phyloP scores from a whole-genome alignment of 2,888 invertebrate genomes.

The Epistrophe eligans region DNA sequence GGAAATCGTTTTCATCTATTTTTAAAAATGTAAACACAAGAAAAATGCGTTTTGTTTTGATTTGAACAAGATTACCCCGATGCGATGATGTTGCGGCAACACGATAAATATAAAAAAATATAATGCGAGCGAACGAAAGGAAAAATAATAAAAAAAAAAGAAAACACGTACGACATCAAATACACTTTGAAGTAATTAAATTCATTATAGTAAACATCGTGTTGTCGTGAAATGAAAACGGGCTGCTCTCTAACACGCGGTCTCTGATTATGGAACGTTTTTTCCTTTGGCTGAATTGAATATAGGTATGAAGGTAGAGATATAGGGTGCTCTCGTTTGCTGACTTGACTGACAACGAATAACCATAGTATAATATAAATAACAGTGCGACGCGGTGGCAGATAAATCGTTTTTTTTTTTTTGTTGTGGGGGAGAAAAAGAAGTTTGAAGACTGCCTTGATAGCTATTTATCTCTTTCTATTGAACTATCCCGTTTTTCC shows the following conservation, averaged over 20 bases:
- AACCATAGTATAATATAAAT: slow-evolving; percentile 63
- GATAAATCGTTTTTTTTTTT: slow-evolving; percentile 30
- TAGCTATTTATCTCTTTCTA: slow-evolving; percentile 34
- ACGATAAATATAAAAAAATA: slow-evolving; percentile 68
- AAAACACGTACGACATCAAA: slow-evolving; percentile 74
- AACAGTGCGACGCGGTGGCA: slow-evolving; percentile 55
- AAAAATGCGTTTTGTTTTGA: slow-evolving; percentile 75
- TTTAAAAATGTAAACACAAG: slow-evolving; percentile 70
- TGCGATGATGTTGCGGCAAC: slow-evolving; percentile 66
- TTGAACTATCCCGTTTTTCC: not conserved
- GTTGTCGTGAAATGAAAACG: slow-evolving; percentile 64
- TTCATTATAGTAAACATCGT: slow-evolving; percentile 76
- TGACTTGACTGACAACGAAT: slow-evolving; percentile 72
- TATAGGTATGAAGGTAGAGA: slow-evolving; percentile 42
- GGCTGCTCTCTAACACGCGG: slow-evolving; percentile 74
- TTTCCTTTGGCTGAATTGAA: slow-evolving; percentile 71
- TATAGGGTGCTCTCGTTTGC: slow-evolving; percentile 69
- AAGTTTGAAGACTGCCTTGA: slow-evolving; percentile 55
- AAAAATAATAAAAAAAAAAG: slow-evolving; percentile 45
- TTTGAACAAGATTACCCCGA: slow-evolving; percentile 63
- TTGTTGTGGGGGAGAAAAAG: not conserved
- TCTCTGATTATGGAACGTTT: slow-evolving; percentile 74
- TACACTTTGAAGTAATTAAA: slow-evolving; percentile 76
- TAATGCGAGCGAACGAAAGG: slow-evolving; percentile 70
- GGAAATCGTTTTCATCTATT: slow-evolving; percentile 35